Evolutionary conservation across 2,888 invertebrate species (phyloP).

Genomic region (Lomographa bimaculata): DNA sequence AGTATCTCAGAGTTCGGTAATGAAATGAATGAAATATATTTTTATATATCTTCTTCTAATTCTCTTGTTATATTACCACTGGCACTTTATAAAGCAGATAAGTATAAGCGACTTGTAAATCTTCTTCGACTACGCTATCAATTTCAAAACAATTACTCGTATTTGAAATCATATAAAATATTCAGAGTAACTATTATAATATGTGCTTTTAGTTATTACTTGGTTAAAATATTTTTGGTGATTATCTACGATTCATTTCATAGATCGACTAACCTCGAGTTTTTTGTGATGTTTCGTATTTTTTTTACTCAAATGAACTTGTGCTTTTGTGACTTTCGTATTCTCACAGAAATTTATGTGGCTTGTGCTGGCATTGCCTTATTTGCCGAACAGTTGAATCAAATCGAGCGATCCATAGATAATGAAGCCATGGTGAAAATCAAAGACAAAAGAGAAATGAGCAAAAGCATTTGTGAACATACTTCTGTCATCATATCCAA

Average conservation of each 20-base stretch:
- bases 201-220: background rate
- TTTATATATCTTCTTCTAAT: background rate
- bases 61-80: background rate
- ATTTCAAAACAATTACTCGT: background rate
- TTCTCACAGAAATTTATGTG: background rate
- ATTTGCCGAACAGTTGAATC: conserved; percentile 3
- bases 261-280: too few relatives aligned
- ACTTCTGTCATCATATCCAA: background rate
- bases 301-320: background rate
- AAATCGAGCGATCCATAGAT: conserved; percentile 4
- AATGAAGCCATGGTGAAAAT: background rate
- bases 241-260: too few relatives aligned
- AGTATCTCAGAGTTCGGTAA: background rate
- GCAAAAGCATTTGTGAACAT: background rate
- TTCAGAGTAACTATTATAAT: background rate
- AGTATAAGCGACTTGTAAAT: conserved; percentile 1
- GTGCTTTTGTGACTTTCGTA: background rate
- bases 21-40: background rate
- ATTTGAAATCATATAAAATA: background rate
- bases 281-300: background rate
- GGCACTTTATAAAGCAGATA: background rate
- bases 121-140: background rate
- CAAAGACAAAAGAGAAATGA: background rate
- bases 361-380: background rate
- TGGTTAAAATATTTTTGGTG: background rate